Evolutionary conservation across 2,888 invertebrate genomes (phyloP), one percentile per base, ranked within the genome.

Genomic region (Eustalomyia histrio): DNA sequence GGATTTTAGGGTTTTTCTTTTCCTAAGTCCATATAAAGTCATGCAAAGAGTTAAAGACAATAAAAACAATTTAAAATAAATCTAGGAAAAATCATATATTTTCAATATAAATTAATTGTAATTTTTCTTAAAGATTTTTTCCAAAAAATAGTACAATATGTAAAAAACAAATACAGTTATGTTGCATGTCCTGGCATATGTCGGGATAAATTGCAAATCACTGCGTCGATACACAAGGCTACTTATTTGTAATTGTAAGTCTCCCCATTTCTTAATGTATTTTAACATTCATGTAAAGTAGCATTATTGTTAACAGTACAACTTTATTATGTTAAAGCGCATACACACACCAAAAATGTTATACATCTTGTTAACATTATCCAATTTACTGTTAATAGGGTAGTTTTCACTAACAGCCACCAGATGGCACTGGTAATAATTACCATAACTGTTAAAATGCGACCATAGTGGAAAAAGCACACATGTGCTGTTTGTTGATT

Each of bases 21-120:
- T 47, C 1, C 1, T 14, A 47, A 47, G 6, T 6, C 14, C 10
- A 7, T n/a, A 14, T 14, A 47, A n/a, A 47, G n/a, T 47, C 43
- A 47, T n/a, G 43, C 43, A 47, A 47, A 47, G 43, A 47, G 43
- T 47, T 47, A n/a, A n/a, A n/a, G 43, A 47, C n/a, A 47, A 47
- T 16, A 2, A 9, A 8, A 14, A 39, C 10, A 12, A 3, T 12
- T 39, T 29, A 29, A 29, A 29, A 7, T 1, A 29, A 29, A 29
- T 29, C 29, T 39, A 12, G 39, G 14, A 39, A 39, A 39, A 39
- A 12, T 12, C 39, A 39, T 12, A 39, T 1, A 39, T 29, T 29
- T 29, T 29, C 29, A 6, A 24, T 24, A 24, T 24, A 24, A 29
- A 29, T 6, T 29, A 29, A 29, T 29, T 29, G 29, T 29, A 6